Percentiles rank a stretch among this genome's conserved stretches.
Evolutionary conservation across 2,888 invertebrate species (phyloP).

Genomic region (Hipparchia semele): DNA sequence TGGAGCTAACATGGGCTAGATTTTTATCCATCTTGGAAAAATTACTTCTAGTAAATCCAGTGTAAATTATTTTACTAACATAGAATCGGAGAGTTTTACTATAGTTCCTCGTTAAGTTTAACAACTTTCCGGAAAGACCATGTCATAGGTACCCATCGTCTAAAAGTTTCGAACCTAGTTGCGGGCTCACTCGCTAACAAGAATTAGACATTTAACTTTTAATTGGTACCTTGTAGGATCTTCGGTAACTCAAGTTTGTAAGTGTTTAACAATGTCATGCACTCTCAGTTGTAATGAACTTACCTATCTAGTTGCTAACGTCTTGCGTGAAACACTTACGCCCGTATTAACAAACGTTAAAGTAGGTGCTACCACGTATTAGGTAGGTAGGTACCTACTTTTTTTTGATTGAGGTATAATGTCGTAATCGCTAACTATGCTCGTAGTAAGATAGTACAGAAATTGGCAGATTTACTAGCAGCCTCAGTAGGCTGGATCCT

Average conservation of each 20-base stretch:
- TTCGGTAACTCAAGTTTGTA: constrained; percentile 73
- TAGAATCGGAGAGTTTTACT: not conserved
- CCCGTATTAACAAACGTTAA: too few species aligned
- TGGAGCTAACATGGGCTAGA: too few species aligned
- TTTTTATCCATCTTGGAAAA: too few species aligned
- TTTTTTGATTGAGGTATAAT: too few species aligned
- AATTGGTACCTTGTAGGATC: constrained; percentile 69
- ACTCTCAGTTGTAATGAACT: constrained; percentile 41
- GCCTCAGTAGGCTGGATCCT: too few species aligned
- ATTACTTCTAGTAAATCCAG: too few species aligned
- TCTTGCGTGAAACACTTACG: not conserved
- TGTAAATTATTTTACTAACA: not conserved
- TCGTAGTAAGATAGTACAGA: too few species aligned
- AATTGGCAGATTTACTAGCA: too few species aligned
- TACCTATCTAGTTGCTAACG: not conserved
- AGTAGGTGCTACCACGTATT: too few species aligned
- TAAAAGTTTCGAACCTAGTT: constrained; percentile 33
- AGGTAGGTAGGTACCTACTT: too few species aligned
- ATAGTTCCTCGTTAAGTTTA: not conserved
- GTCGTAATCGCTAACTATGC: too few species aligned
- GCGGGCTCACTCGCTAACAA: constrained; percentile 69
- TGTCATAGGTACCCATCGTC: not conserved
- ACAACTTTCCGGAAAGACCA: not conserved
- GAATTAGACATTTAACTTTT: constrained; percentile 83
- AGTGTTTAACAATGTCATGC: constrained; percentile 71